A percentile compares a stretch with the other conserved stretches of the same genome.
Evolutionary conservation across 2,113 vertebrate genomes (phyloP).

Genomic region (Cryptomyrus ogoouensis): DNA sequence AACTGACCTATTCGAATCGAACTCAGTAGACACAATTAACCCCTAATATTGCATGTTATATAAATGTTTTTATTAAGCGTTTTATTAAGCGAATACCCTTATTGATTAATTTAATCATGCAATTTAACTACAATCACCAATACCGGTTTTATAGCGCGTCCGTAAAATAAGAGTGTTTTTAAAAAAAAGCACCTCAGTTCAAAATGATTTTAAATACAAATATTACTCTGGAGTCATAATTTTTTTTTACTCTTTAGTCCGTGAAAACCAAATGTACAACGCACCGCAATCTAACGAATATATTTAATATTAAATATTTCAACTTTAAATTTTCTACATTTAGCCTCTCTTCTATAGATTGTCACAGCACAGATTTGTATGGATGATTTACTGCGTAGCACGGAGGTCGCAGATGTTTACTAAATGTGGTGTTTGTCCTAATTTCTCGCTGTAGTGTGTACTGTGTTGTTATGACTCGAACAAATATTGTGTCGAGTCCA

Average conservation of each 20-base stretch:
- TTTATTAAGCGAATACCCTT: neutral
- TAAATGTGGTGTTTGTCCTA: neutral
- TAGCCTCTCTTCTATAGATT: neutral
- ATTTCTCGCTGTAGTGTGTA: neutral
- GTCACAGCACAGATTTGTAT: neutral
- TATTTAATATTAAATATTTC: neutral
- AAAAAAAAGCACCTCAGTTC: neutral
- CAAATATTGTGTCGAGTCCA: constrained; percentile 4
- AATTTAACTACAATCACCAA: neutral
- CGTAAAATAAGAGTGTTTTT: neutral
- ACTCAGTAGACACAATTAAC: neutral
- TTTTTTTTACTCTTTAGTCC: neutral
- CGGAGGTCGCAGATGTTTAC: neutral
- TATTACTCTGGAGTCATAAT: neutral
- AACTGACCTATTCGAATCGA: neutral
- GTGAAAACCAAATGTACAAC: neutral
- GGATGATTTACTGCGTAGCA: neutral
- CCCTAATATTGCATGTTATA: neutral
- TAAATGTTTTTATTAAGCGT: neutral
- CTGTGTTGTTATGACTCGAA: constrained; percentile 1
- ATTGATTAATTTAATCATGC: neutral
- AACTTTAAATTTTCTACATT: neutral
- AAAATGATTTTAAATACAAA: neutral
- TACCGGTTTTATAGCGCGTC: neutral
- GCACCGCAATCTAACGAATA: neutral